Base-by-base conservation (phyloP, 2,888 invertebrate species). In the Microplitis deprimator region DNA sequence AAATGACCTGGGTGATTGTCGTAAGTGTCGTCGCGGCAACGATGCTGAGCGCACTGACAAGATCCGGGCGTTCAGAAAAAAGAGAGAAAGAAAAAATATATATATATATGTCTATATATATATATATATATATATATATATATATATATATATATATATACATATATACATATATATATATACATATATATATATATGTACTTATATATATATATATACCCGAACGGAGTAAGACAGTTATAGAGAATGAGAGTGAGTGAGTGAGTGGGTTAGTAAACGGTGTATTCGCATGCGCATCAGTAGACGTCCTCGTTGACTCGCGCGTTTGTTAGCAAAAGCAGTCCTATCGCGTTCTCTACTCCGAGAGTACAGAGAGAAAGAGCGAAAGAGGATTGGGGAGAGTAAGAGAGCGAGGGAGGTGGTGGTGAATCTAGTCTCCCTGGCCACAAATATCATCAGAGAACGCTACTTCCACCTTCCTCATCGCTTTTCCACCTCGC, bases 1-100 rank as follows among this genome's bases (percentile, higher is more conserved):
- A 62, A 62, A 62, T 20, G 20, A 62, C 16, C 20, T 62, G 20
- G 75, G 60, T 70, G 73, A 65, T 41, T 40, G 65, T 50, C 50
- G 68, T 71, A 38, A 70, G 61, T 75, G 83, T 82, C 83, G 80
- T 79, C 86, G 81, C 83, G 83, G 81, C 82, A 85, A 85, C 85
- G 83, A 84, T 84, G 81, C 86, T 82, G 86, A 86, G 84, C 87
- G 86, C 86, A 87, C 87, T 87, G 87, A 87, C 79, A 78, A 80
- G 83, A 86, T 87, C 87, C 87, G 85, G 87, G 87, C 82, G 83
- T 83, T 83, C 80, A 79, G 84, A 81, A 16, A 59, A 39, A 40
- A 60, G 41, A 60, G 60, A 50, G 50, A 50, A 50, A 50, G 50
- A 50, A 50, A 50, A 50, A 50, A 50, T 13, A 50, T 50, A 50